Base-by-base conservation (phyloP, 2,113 vertebrate species). In the Oncorhynchus gorbuscha region DNA sequence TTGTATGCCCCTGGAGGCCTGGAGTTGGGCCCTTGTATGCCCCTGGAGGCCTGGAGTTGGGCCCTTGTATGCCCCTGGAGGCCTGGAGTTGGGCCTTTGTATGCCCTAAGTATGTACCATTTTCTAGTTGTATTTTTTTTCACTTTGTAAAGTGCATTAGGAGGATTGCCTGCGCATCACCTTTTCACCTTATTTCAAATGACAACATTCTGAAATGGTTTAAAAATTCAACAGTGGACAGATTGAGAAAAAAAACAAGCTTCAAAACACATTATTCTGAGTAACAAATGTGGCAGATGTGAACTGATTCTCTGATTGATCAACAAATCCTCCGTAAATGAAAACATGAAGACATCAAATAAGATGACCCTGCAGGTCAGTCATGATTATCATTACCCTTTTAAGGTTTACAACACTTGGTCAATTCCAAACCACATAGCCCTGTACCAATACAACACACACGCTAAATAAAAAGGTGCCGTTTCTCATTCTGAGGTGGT, bases 401-500 rank as follows among this genome's bases (percentile, higher is more conserved):
- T 78, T 68, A 73, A 65, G 80, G 81, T 81, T 81, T 65, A 55
- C 14, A 69, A 85, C 74, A 69, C 67, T 62, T 22, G n/a, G 18
- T 62, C 67, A 69, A 28, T 45, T 69, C 8, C 16, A 13, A n/a
- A 69, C 16, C 30, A 75, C 74, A 76, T 83, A 86, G 80, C 78
- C 83, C 79, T 79, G 81, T 79, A 84, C 82, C 80, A 85, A 83
- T 76, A 79, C 86, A 89, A 88, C 89, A 92, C 84, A 35, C 67
- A 69, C 67, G 20, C 20, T 45, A 67, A 32, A 67, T 69, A 76
- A 85, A 45, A 79, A 76, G 83, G 85, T 85, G 49, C 8, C 79
- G 45, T 86, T 86, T 87, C 82, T 89, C 76, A 48, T 74, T 65
- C 67, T 70, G 32, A 71, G 1, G 35, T 62, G 26, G 35, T 22